Percentiles rank a stretch among this genome's conserved stretches.
Evolutionary conservation across 2,113 vertebrate genomes (phyloP).

Genomic region (Tychaedon coryphoeus): DNA sequence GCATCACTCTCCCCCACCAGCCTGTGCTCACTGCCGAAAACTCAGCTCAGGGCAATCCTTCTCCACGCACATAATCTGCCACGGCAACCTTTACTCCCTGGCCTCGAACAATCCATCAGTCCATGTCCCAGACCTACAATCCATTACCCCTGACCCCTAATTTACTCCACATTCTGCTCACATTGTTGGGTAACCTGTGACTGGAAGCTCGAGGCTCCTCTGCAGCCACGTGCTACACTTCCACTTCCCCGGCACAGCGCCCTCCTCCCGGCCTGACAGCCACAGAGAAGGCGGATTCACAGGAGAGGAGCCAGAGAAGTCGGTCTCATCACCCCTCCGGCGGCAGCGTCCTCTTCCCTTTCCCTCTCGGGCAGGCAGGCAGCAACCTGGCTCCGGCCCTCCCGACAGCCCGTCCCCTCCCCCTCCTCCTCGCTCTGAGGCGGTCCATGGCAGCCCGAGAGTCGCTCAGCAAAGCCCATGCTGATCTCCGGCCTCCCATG

Average conservation of each 20-base stretch:
- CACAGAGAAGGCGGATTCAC: background rate
- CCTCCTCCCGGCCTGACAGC: background rate
- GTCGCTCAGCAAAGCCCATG: background rate
- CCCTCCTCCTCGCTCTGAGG: background rate
- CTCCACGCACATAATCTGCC: background rate
- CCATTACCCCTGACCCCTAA: accelerated
- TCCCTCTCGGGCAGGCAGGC: background rate
- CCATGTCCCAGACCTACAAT: background rate
- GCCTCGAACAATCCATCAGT: background rate
- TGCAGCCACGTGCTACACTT: background rate
- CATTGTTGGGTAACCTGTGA: background rate
- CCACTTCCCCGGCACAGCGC: background rate
- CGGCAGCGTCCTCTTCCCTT: background rate
- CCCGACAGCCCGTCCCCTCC: background rate
- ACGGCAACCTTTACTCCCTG: accelerated
- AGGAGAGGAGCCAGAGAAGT: background rate
- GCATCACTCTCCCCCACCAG: background rate
- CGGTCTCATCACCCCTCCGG: background rate
- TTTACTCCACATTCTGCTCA: background rate
- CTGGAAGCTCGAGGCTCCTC: background rate
- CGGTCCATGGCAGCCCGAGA: background rate
- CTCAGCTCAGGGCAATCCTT: background rate
- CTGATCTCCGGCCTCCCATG: background rate
- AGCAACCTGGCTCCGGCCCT: background rate
- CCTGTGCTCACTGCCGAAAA: accelerated